These are phyloP conservation scores for Panagrolaimus sp. DNA, from an alignment of 1,140 invertebrate species.

Conservation along the genomic window DNA sequence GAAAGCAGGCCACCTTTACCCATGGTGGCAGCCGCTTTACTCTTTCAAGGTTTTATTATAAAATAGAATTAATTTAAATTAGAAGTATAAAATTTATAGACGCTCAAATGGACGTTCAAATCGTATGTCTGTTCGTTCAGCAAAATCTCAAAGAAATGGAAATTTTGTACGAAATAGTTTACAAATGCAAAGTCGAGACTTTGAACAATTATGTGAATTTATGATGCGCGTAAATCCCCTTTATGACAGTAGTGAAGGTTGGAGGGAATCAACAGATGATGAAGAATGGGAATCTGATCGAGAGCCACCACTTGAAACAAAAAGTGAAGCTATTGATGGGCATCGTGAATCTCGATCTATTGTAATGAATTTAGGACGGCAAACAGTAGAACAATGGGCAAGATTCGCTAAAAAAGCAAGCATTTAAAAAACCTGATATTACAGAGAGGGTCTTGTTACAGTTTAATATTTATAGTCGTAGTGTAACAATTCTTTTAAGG, in stretches of 20 bases:
- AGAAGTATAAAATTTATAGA: slow-evolving; percentile 27
- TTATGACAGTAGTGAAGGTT: slow-evolving; percentile 50
- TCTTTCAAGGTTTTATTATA: slow-evolving; percentile 5
- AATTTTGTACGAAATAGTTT: slow-evolving; percentile 51
- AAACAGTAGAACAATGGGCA: slow-evolving; percentile 48
- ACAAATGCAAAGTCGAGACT: slow-evolving; percentile 53
- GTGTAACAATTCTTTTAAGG: no score
- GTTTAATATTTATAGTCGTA: no score
- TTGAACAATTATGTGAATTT: slow-evolving; percentile 53
- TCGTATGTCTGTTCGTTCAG: slow-evolving; percentile 40
- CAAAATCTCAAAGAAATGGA: slow-evolving; percentile 31
- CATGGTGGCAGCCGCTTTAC: slow-evolving; percentile 14
- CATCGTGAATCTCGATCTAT: slow-evolving; percentile 45
- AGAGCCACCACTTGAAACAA: slow-evolving; percentile 21
- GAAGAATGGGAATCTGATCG: slow-evolving; percentile 19
- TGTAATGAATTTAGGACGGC: slow-evolving; percentile 38
- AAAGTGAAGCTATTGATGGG: slow-evolving; percentile 15
- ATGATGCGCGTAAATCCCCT: slow-evolving; percentile 55
- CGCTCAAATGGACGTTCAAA: slow-evolving; percentile 35
- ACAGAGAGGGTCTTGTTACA: no score
- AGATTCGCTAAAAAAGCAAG: slow-evolving; percentile 47
- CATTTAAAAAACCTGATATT: no score
- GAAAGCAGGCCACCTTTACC: slow-evolving; percentile 25
- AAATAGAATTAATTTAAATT: background rate
- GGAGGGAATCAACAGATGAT: slow-evolving; percentile 42